These are phyloP conservation scores for Stercorarius parasiticus DNA, from an alignment of 2,113 vertebrate species.

Conservation along the genomic window DNA sequence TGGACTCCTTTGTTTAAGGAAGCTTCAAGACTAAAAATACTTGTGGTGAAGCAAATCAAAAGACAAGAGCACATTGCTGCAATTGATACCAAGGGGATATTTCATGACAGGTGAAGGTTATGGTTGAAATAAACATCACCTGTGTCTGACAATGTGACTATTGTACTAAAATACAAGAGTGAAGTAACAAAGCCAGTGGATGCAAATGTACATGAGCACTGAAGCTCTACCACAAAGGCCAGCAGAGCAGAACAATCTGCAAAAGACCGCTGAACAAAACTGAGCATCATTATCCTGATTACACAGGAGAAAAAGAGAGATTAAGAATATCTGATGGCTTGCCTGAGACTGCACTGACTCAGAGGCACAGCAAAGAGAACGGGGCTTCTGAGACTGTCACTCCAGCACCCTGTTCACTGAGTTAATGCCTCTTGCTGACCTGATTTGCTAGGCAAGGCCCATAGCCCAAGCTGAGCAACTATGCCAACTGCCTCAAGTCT, in stretches of 20 bases:
- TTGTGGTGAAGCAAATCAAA: background rate
- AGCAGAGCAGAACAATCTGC: background rate
- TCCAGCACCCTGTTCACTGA: background rate
- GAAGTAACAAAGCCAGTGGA: background rate
- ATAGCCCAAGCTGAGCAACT: background rate
- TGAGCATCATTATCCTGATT: slow-evolving; percentile 2
- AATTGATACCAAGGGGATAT: background rate
- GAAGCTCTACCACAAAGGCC: background rate
- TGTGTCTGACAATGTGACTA: background rate
- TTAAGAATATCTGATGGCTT: slow-evolving; percentile 10
- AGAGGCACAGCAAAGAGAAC: background rate
- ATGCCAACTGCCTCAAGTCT: background rate
- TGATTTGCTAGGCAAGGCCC: slow-evolving; percentile 1
- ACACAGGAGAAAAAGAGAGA: slow-evolving; percentile 6
- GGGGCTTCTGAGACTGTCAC: background rate
- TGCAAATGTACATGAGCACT: background rate
- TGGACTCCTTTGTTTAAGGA: background rate
- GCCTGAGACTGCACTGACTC: background rate
- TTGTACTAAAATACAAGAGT: background rate
- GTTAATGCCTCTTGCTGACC: background rate
- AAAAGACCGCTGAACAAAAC: background rate
- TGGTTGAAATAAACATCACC: background rate
- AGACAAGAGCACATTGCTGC: background rate
- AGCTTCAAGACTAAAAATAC: background rate
- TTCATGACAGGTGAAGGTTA: background rate